Evolutionary conservation across 2,888 invertebrate genomes (phyloP).

Genomic region (Balanococcus diminutus): DNA sequence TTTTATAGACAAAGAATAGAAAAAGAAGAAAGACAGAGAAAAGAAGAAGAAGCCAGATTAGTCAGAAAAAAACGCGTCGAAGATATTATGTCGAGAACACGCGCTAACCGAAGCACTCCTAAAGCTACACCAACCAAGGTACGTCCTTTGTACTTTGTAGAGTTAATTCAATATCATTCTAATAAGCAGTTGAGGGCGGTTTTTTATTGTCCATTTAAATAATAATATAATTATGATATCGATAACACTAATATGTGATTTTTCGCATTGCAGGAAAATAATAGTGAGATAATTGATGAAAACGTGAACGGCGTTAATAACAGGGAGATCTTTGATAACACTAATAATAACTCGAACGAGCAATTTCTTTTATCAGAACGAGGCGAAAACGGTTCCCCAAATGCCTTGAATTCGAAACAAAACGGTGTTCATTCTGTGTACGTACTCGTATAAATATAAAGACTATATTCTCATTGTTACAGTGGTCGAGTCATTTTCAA

Average conservation of each 20-base stretch:
- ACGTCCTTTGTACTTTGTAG: too few species aligned
- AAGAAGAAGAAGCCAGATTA: conserved; percentile 87
- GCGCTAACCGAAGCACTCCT: conserved; percentile 65
- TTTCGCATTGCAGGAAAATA: conserved; percentile 15
- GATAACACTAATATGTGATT: not conserved
- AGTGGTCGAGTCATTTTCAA: too few species aligned
- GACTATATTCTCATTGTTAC: not conserved
- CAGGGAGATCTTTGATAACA: conserved; percentile 44
- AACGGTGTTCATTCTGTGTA: conserved; percentile 49
- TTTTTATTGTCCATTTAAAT: too few species aligned
- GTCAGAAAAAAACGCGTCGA: conserved; percentile 88
- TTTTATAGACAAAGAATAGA: conserved; percentile 72
- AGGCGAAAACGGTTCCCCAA: conserved; percentile 24
- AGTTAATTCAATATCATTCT: too few species aligned
- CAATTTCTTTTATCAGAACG: conserved; percentile 24
- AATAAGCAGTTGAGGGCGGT: too few species aligned
- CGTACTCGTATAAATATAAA: not conserved
- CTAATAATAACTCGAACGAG: conserved; percentile 35
- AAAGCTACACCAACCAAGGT: conserved; percentile 64
- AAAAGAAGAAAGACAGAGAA: conserved; percentile 79
- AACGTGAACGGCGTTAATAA: conserved; percentile 48
- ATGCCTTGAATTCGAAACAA: conserved; percentile 36
- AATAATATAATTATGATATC: too few species aligned
- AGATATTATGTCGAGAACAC: conserved; percentile 90
- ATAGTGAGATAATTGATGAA: conserved; percentile 41